These are phyloP conservation scores for Campylomormyrus numenius DNA, from an alignment of 2,113 vertebrate genomes.

Conservation along the genomic window DNA sequence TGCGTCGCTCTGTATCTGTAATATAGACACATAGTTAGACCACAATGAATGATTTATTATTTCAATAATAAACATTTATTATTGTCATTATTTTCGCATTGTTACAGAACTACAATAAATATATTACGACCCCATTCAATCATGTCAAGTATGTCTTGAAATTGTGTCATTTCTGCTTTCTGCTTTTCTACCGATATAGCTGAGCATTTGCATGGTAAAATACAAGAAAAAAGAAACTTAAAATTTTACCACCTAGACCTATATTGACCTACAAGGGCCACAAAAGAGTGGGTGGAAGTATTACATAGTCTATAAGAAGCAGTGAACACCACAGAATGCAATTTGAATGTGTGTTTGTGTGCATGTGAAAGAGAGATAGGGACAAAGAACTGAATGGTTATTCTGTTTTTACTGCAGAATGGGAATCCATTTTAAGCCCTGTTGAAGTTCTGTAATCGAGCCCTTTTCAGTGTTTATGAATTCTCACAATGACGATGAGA, in stretches of 20 bases:
- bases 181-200: background rate
- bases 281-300: background rate
- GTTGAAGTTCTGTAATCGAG: background rate
- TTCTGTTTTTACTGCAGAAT: background rate
- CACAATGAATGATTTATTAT: conserved; percentile 47
- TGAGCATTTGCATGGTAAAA: background rate
- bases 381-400: background rate
- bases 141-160: background rate
- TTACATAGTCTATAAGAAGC: background rate
- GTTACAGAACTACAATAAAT: conserved; percentile 57
- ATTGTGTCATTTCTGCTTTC: background rate
- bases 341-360: background rate
- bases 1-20: background rate
- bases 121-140: conserved; percentile 27
- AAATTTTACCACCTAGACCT: background rate
- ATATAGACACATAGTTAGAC: conserved; percentile 23
- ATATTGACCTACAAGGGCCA: background rate
- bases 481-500: background rate
- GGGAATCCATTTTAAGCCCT: background rate
- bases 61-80: conserved; percentile 41
- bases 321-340: background rate
- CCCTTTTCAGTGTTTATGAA: conserved; percentile 7
- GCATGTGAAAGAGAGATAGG: background rate
- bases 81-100: conserved; percentile 45
- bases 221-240: background rate